Evolutionary conservation across 2,888 invertebrate species (phyloP).

Genomic region (Ptychoptera contaminata): DNA sequence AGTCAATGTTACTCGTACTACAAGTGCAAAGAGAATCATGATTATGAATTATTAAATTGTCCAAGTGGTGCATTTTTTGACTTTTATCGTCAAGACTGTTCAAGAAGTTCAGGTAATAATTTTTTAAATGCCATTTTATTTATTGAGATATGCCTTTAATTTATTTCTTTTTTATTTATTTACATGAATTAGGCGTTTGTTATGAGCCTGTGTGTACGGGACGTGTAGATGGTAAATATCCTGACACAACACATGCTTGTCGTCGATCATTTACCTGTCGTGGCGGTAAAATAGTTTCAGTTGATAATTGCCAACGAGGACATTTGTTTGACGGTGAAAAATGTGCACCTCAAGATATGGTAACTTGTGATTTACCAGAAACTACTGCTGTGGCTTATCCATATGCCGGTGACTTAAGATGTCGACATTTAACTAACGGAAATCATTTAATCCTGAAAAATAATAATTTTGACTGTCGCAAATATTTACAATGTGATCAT

Average conservation of each 20-base stretch:
- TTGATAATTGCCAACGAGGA: constrained; percentile 33
- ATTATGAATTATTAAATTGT: constrained; percentile 33
- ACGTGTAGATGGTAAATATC: constrained; percentile 38
- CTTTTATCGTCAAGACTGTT: constrained; percentile 36
- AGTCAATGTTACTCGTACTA: constrained; percentile 42
- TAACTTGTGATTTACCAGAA: constrained; percentile 35
- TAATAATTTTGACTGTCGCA: constrained; percentile 15
- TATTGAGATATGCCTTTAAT: background rate
- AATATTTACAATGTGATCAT: constrained; percentile 19
- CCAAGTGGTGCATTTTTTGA: constrained; percentile 40
- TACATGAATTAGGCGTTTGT: constrained; percentile 31
- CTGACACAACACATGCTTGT: constrained; percentile 41
- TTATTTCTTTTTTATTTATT: background rate
- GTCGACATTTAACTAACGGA: constrained; percentile 19
- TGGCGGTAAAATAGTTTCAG: constrained; percentile 33
- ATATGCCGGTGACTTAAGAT: constrained; percentile 17
- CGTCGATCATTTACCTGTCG: constrained; percentile 35
- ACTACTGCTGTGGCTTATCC: constrained; percentile 21
- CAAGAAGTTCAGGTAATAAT: constrained; percentile 28
- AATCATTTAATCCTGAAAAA: constrained; percentile 16
- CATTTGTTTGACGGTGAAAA: constrained; percentile 35
- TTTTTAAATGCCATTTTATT: background rate
- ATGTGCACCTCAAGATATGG: constrained; percentile 30
- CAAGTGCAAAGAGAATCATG: constrained; percentile 29
- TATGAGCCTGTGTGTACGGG: constrained; percentile 43